A percentile compares a stretch with the other conserved stretches of the same genome.
These are phyloP conservation scores for Euproctis similis DNA, from an alignment of 2,888 invertebrate species.

Conservation along the genomic window DNA sequence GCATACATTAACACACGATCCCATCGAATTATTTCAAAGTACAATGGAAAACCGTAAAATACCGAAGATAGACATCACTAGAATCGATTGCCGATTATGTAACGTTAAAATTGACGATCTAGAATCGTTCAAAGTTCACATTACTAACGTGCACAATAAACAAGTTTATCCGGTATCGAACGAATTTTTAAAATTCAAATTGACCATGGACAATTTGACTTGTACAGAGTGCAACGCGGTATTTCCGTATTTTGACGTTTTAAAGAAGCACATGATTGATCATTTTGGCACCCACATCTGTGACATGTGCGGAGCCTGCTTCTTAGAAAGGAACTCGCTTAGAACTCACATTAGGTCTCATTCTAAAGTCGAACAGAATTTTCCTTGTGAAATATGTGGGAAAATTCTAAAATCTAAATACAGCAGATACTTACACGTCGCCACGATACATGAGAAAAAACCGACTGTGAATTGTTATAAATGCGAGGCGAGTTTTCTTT, in stretches of 20 bases:
- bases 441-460: conserved; percentile 58
- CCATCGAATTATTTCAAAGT: conserved; percentile 13
- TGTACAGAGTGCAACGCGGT: conserved; percentile 52
- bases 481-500: conserved; percentile 43
- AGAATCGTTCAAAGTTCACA: conserved; percentile 42
- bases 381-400: conserved; percentile 67
- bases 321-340: conserved; percentile 58
- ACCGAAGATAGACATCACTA: conserved; percentile 61
- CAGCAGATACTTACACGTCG: conserved; percentile 50
- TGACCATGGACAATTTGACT: conserved; percentile 43
- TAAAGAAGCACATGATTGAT: conserved; percentile 59
- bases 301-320: conserved; percentile 62
- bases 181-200: conserved; percentile 53
- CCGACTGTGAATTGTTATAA: conserved; percentile 59
- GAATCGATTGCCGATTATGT: conserved; percentile 58
- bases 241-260: conserved; percentile 42
- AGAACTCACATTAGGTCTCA: conserved; percentile 57
- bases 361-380: conserved; percentile 58
- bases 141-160: conserved; percentile 36
- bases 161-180: conserved; percentile 38
- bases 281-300: conserved; percentile 60
- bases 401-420: conserved; percentile 60
- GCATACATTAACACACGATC: conserved; percentile 55
- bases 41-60: conserved; percentile 50
- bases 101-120: conserved; percentile 47